These are phyloP conservation scores for Triplophysa tibetana DNA, from an alignment of 2,113 vertebrate genomes.

Conservation along the genomic window DNA sequence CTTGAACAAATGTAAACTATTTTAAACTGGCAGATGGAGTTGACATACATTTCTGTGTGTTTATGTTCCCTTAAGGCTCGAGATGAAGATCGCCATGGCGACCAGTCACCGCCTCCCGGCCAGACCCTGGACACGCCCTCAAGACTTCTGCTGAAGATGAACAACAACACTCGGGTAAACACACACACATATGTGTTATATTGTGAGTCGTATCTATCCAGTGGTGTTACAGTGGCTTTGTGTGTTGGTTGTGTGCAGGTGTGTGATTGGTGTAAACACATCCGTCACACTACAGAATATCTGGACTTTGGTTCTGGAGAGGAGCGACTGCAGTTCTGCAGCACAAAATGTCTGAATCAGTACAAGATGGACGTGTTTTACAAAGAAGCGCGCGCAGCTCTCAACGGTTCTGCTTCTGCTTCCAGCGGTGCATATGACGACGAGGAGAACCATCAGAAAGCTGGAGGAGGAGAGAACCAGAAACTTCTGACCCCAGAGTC, in stretches of 20 bases:
- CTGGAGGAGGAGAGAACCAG: conserved; percentile 72
- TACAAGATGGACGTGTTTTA: conserved; percentile 99
- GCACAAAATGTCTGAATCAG: conserved; percentile 98
- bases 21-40: neutral
- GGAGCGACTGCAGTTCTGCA: conserved; percentile 97
- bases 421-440: conserved; percentile 85
- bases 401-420: conserved; percentile 80
- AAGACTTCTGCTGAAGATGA: conserved; percentile 72
- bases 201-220: neutral
- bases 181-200: neutral
- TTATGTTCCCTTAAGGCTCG: conserved; percentile 64
- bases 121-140: conserved; percentile 69
- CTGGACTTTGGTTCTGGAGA: conserved; percentile 97
- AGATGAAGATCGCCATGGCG: conserved; percentile 74
- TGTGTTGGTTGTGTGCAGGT: conserved; percentile 82
- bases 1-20: neutral
- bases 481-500: conserved; percentile 94
- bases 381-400: conserved; percentile 93
- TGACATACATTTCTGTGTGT: neutral
- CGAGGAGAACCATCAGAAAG: conserved; percentile 84
- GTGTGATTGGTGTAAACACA: conserved; percentile 99
- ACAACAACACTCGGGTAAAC: conserved; percentile 75
- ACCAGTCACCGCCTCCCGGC: conserved; percentile 68
- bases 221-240: too few relatives aligned
- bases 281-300: conserved; percentile 98